Percentiles rank a stretch among this genome's conserved stretches.
phyloP scores from a whole-genome alignment of 2,797 vertebrate species.

The Liparis tanakae region DNA sequence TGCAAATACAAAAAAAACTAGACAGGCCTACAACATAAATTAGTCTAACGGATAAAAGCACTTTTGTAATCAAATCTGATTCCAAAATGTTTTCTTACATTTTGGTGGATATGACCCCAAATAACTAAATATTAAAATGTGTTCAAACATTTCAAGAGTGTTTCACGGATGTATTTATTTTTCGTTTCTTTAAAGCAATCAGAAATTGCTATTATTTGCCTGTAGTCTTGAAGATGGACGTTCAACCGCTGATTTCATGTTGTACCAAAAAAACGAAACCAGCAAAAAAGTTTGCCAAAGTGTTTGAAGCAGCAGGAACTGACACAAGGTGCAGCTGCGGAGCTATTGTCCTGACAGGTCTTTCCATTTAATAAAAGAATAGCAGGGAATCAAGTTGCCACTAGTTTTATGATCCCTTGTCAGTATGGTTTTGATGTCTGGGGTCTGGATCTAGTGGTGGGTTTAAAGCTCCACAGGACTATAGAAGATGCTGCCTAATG shows the following conservation, averaged over 20 bases:
- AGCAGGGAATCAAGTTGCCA: conserved; percentile 77
- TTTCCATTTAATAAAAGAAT: conserved; percentile 56
- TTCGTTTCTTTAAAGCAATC: background rate
- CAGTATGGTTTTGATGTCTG: conserved; percentile 74
- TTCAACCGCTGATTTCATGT: conserved; percentile 17
- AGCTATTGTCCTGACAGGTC: conserved; percentile 45
- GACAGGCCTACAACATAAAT: conserved; percentile 73
- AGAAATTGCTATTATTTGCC: background rate
- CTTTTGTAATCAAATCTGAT: conserved; percentile 63
- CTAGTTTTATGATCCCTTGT: conserved; percentile 77
- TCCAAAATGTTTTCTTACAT: conserved; percentile 28
- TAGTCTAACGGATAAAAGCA: conserved; percentile 71
- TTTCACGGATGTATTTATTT: background rate
- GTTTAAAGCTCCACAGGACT: conserved; percentile 73
- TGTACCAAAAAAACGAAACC: conserved; percentile 26
- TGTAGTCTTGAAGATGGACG: conserved; percentile 4
- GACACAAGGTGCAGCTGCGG: conserved; percentile 60
- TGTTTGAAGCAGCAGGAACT: conserved; percentile 47
- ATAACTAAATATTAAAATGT: background rate
- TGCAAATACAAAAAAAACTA: conserved; percentile 75
- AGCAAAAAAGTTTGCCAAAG: conserved; percentile 25
- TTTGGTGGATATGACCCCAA: background rate
- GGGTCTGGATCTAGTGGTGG: conserved; percentile 64
- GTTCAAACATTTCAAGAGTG: background rate
- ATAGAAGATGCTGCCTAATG: conserved; percentile 77